These are phyloP conservation scores for Nerophis lumbriciformis DNA, from an alignment of 2,113 vertebrate genomes.

Conservation along the genomic window DNA sequence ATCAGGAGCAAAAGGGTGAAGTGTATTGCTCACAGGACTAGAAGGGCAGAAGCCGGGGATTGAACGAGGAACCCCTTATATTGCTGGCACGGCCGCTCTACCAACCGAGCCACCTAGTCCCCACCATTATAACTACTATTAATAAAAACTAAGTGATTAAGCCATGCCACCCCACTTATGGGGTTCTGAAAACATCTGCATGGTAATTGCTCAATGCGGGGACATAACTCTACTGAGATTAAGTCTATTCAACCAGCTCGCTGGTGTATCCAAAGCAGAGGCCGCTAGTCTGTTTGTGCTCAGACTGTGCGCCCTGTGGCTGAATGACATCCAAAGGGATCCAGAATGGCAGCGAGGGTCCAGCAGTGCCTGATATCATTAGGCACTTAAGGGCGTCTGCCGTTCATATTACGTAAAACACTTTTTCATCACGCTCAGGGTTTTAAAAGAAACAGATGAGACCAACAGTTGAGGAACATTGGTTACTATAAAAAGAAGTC, in stretches of 20 bases:
- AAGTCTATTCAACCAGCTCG: not conserved
- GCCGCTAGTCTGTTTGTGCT: conserved; percentile 16
- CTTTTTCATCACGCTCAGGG: not conserved
- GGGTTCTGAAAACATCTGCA: conserved; percentile 1
- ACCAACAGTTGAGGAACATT: not conserved
- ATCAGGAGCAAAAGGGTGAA: too few species aligned
- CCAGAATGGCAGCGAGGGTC: conserved; percentile 41
- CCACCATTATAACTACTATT: too few species aligned
- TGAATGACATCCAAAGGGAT: conserved; percentile 44
- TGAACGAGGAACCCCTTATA: too few species aligned
- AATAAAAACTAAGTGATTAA: too few species aligned
- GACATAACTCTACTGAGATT: not conserved
- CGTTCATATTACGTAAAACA: conserved; percentile 14
- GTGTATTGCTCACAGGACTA: too few species aligned
- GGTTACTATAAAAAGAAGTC: not conserved
- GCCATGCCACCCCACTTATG: too few species aligned
- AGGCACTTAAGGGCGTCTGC: conserved; percentile 38
- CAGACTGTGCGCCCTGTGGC: conserved; percentile 7
- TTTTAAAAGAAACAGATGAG: conserved; percentile 3
- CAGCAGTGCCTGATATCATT: conserved; percentile 21
- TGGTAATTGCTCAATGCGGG: not conserved
- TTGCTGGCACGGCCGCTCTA: too few species aligned
- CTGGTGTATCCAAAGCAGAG: conserved; percentile 8
- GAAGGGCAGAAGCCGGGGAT: too few species aligned
- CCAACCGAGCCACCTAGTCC: too few species aligned